These are phyloP conservation scores for Wasmannia auropunctata DNA, from an alignment of 1,140 invertebrate genomes.

Conservation along the genomic window DNA sequence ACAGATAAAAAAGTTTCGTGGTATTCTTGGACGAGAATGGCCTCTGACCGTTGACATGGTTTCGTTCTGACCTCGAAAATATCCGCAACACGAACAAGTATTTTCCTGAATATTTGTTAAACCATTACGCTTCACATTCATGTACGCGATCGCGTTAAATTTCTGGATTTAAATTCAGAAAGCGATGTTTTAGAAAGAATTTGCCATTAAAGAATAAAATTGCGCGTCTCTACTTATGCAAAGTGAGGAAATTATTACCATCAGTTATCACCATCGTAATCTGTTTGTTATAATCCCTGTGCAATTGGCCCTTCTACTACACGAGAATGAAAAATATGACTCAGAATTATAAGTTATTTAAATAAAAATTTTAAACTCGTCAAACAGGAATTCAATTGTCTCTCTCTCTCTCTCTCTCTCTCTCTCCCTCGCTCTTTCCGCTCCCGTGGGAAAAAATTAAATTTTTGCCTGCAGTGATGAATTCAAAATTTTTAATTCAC, in stretches of 20 bases:
- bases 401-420: too few relatives aligned
- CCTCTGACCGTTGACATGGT: conserved; percentile 33
- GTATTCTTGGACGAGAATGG: conserved; percentile 7
- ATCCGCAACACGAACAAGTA: conserved; percentile 4
- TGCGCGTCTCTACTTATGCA: not conserved
- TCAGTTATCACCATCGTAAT: not conserved
- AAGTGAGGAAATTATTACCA: not conserved
- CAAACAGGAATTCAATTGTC: not conserved
- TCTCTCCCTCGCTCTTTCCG: too few relatives aligned
- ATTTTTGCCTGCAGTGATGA: not conserved
- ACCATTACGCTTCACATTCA: not conserved
- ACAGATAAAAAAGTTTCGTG: conserved; percentile 16
- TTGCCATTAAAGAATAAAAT: not conserved
- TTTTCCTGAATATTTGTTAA: conserved; percentile 17
- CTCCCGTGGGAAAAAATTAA: not conserved
- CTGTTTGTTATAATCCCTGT: not conserved
- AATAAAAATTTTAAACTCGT: not conserved
- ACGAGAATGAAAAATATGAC: not conserved
- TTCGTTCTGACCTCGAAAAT: conserved; percentile 19
- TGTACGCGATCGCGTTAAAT: not conserved
- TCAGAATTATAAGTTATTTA: not conserved
- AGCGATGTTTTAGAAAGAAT: not conserved
- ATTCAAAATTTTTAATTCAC: not conserved
- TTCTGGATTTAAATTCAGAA: not conserved
- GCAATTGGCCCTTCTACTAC: not conserved